Evolutionary conservation across 2,113 vertebrate genomes (phyloP).

Genomic region (Cygnus buccinator): DNA sequence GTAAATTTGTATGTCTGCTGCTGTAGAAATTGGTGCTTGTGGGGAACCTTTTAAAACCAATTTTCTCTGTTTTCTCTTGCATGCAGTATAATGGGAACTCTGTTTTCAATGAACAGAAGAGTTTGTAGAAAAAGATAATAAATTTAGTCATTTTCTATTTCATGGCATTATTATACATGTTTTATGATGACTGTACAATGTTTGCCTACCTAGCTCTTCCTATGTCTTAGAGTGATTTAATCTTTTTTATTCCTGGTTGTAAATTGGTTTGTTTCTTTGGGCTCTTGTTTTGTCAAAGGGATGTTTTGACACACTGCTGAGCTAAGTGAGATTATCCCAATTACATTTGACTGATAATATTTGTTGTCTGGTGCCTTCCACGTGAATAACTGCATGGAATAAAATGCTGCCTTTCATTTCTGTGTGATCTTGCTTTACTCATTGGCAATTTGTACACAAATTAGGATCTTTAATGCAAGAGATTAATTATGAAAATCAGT

Average conservation of each 20-base stretch:
- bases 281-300: constrained; percentile 48
- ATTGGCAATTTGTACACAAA: neutral
- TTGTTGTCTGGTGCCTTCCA: neutral
- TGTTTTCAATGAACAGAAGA: constrained; percentile 7
- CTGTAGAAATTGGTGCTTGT: neutral
- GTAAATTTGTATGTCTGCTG: neutral
- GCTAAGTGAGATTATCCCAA: constrained; percentile 50
- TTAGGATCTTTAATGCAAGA: neutral
- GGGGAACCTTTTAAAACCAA: constrained; percentile 28
- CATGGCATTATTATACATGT: constrained; percentile 44
- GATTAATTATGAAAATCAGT: neutral
- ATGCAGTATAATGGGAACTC: constrained; percentile 13
- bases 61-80: neutral
- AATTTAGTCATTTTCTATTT: constrained; percentile 52
- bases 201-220: constrained; percentile 12
- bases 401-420: constrained; percentile 24
- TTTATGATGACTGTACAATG: constrained; percentile 47
- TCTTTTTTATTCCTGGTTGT: constrained; percentile 47
- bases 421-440: neutral
- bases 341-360: neutral
- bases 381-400: neutral
- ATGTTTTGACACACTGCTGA: constrained; percentile 35
- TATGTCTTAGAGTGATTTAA: constrained; percentile 38
- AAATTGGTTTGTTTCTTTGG: constrained; percentile 60
- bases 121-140: constrained; percentile 32